Percentiles rank a stretch among this genome's conserved stretches.
Conservation (phyloP, 2,888 invertebrate genomes). For the Eretmocerus hayati region DNA sequence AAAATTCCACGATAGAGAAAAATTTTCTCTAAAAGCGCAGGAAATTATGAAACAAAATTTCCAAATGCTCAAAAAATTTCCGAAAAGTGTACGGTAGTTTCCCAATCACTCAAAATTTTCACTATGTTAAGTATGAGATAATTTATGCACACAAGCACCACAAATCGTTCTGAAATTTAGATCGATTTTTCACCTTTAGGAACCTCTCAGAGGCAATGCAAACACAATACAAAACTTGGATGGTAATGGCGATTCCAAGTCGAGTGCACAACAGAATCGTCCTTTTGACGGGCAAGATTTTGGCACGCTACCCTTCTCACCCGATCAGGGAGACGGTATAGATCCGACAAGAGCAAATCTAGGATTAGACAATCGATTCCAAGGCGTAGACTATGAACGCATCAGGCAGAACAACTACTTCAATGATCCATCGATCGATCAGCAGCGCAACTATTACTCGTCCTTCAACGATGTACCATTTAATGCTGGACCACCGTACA, state of each 20-base stretch:
- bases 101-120: too few species aligned
- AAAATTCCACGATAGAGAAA: too few species aligned
- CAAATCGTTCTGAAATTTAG: background rate
- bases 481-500: slow-evolving; percentile 8
- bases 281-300: slow-evolving; percentile 9
- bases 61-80: too few species aligned
- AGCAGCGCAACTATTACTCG: slow-evolving; percentile 12
- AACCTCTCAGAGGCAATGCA: background rate
- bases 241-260: slow-evolving; percentile 13
- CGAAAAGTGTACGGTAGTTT: too few species aligned
- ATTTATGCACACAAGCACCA: too few species aligned
- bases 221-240: slow-evolving; percentile 7
- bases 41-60: too few species aligned
- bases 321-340: background rate
- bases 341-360: background rate
- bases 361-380: slow-evolving; percentile 12
- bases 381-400: slow-evolving; percentile 16
- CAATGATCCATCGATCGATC: slow-evolving; percentile 11
- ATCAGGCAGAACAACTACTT: slow-evolving; percentile 19
- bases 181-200: background rate
- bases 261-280: slow-evolving; percentile 18
- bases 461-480: slow-evolving; percentile 12
- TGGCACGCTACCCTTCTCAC: background rate
- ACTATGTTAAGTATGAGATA: too few species aligned
- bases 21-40: too few species aligned